These are phyloP conservation scores for Pseudorhiza aurosa DNA, from an alignment of 30 jellyfish, hydroid and myxozoan species.

Conservation along the genomic window DNA sequence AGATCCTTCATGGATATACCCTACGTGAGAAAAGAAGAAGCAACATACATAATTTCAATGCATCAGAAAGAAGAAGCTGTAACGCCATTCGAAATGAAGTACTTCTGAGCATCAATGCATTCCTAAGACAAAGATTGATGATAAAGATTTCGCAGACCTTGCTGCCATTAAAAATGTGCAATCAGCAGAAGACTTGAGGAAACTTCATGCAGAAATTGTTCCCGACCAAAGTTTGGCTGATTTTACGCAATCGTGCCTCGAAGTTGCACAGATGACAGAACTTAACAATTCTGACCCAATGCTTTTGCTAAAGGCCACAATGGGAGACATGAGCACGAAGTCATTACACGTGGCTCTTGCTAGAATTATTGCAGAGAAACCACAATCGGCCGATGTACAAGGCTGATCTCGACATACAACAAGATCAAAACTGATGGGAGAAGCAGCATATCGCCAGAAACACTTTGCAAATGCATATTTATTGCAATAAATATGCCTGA, in stretches of 20 bases:
- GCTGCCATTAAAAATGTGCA: conserved; percentile 32
- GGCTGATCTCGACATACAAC: conserved; percentile 17
- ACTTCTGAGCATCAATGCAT: conserved; percentile 25
- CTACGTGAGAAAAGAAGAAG: conserved; percentile 4
- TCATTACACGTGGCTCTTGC: conserved; percentile 20
- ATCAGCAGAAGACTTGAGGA: conserved; percentile 35
- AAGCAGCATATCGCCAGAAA: conserved; percentile 41
- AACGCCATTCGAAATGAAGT: conserved; percentile 18
- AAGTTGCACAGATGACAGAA: conserved; percentile 30
- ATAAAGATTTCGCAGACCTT: conserved; percentile 30
- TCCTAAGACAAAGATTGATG: conserved; percentile 16
- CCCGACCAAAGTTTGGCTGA: conserved; percentile 32
- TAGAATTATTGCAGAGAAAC: conserved; percentile 1
- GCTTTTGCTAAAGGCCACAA: not conserved
- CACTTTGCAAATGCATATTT: conserved; percentile 15
- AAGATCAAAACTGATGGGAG: conserved; percentile 40
- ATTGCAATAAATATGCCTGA: conserved; percentile 43
- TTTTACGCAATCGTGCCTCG: conserved; percentile 13
- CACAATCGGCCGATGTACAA: conserved; percentile 37
- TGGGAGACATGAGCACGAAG: conserved; percentile 8
- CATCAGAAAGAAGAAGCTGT: conserved; percentile 8
- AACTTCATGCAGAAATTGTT: conserved; percentile 21
- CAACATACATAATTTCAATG: not conserved
- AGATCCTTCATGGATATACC: conserved; percentile 12
- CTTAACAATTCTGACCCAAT: conserved; percentile 7